A percentile compares a stretch with the other conserved stretches of the same genome.
Evolutionary conservation across 2,797 vertebrate species (phyloP).

Genomic region (Labroides dimidiatus): DNA sequence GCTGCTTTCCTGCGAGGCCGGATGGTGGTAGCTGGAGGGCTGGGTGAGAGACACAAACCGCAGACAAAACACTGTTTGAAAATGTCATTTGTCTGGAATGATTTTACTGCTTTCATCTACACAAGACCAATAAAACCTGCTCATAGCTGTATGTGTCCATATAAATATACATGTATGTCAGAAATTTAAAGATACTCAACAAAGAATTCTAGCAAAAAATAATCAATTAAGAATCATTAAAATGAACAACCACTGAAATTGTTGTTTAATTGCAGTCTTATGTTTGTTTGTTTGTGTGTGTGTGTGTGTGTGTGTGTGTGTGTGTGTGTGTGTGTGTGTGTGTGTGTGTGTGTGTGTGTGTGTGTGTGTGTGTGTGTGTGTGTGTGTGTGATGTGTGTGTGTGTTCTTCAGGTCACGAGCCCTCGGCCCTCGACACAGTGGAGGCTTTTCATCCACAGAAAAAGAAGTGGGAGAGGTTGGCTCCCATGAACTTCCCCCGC

Average conservation of each 20-base stretch:
- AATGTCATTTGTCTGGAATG: too few relatives aligned
- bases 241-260: too few relatives aligned
- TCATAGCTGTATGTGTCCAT: too few relatives aligned
- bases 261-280: too few relatives aligned
- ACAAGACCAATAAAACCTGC: background rate
- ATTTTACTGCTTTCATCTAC: background rate
- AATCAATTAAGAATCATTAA: too few relatives aligned
- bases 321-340: background rate
- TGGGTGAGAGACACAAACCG: constrained; percentile 83
- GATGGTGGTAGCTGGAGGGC: constrained; percentile 92
- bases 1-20: constrained; percentile 90
- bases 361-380: background rate
- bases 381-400: too few relatives aligned
- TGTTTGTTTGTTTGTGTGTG: too few relatives aligned
- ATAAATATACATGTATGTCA: too few relatives aligned
- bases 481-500: constrained; percentile 92
- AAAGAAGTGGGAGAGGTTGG: constrained; percentile 93
- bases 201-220: too few relatives aligned
- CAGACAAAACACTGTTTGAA: background rate
- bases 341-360: background rate
- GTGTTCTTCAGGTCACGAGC: constrained; percentile 88
- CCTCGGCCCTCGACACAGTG: constrained; percentile 90
- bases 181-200: too few relatives aligned
- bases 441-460: constrained; percentile 93
- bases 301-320: background rate